Evolutionary conservation across 53 echinoderm and acorn worm genomes (phyloP).

Genomic region (Actinopyga echinites): DNA sequence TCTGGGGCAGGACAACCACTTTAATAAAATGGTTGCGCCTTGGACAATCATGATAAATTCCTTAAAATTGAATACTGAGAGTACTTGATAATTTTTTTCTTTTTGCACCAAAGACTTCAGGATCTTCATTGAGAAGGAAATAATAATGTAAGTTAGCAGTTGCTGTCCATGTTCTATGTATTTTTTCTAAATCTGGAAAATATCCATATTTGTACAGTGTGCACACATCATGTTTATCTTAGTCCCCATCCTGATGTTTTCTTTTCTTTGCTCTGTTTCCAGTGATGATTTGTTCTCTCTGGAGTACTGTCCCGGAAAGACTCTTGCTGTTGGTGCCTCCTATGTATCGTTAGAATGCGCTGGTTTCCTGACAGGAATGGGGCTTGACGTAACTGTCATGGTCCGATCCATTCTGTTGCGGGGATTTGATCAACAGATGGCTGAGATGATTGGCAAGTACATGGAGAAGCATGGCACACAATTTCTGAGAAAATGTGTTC

Average conservation of each 20-base stretch:
- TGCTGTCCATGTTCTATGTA: too few species aligned
- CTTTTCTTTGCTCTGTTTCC: neutral
- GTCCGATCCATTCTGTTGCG: conserved; percentile 91
- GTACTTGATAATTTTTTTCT: too few species aligned
- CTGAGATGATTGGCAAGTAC: conserved; percentile 69
- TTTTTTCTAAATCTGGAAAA: too few species aligned
- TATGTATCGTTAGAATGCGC: conserved; percentile 97
- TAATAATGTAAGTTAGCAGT: too few species aligned
- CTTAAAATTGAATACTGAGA: too few species aligned
- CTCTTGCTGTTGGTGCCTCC: conserved; percentile 90
- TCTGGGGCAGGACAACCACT: too few species aligned
- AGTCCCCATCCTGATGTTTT: too few species aligned
- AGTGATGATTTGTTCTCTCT: conserved; percentile 96
- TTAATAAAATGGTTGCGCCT: too few species aligned
- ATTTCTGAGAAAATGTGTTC: conserved; percentile 79
- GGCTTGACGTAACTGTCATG: conserved; percentile 94
- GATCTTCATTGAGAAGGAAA: too few species aligned
- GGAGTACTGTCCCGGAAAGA: conserved; percentile 89
- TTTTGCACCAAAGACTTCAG: too few species aligned
- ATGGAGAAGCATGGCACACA: conserved; percentile 86
- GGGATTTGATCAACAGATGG: conserved; percentile 95
- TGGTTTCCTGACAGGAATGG: conserved; percentile 91
- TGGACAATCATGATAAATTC: too few species aligned
- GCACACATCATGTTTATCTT: neutral
- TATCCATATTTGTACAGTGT: too few species aligned